Conservation (phyloP, 1,140 invertebrate genomes). For the Bombus pascuorum region DNA sequence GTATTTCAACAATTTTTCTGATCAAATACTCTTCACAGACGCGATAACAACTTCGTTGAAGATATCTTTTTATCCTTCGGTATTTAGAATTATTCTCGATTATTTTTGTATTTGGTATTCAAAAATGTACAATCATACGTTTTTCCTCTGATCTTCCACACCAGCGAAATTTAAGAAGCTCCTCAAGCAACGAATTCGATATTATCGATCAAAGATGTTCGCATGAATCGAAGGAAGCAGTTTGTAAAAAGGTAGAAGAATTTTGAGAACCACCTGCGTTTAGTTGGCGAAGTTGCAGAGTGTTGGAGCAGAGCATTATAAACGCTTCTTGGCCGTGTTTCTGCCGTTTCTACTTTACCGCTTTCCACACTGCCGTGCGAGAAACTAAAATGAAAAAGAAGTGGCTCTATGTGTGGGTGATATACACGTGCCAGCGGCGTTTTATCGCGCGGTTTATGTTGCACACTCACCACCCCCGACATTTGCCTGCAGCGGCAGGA, state of each 20-base stretch:
- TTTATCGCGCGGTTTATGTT: constrained; percentile 78
- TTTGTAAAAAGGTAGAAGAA: background rate
- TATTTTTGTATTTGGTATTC: background rate
- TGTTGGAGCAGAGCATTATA: constrained; percentile 62
- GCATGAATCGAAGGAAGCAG: background rate
- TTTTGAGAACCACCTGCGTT: constrained; percentile 55
- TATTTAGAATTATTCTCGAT: background rate
- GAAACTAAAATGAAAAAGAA: constrained; percentile 66
- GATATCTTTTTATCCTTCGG: too few species aligned
- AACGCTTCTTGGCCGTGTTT: constrained; percentile 69
- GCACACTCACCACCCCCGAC: constrained; percentile 61
- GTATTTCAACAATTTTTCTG: background rate
- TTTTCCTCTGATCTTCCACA: background rate
- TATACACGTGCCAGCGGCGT: constrained; percentile 62
- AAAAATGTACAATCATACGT: background rate
- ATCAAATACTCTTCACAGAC: background rate
- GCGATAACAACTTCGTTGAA: too few species aligned
- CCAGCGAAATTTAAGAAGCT: background rate
- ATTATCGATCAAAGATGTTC: background rate
- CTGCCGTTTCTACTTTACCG: constrained; percentile 68
- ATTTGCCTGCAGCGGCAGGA: constrained; percentile 56
- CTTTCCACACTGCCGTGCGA: constrained; percentile 52
- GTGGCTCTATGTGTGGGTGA: constrained; percentile 46
- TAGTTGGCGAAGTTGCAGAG: constrained; percentile 51
- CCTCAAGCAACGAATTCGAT: background rate